Base-by-base conservation (phyloP, 2,113 vertebrate species). In the Pholis gunnellus region DNA sequence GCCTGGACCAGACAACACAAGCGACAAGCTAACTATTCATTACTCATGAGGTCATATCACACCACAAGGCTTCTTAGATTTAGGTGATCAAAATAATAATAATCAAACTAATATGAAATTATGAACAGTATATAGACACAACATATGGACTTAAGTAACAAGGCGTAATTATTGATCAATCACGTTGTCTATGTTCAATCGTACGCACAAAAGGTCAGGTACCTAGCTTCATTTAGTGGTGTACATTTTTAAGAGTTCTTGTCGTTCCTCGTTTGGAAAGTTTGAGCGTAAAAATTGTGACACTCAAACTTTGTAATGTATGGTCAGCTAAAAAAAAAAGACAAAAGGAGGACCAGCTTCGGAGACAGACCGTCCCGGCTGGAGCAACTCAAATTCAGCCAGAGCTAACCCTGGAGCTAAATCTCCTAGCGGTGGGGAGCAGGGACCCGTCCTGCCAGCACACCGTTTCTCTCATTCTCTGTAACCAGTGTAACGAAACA, bases 1-100 rank as follows among this genome's bases (percentile, higher is more conserved):
- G 52, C 59, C n/a, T 46, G 57, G 86, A 83, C 89, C 87, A 89
- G 75, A 60, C n/a, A n/a, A n/a, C n/a, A n/a, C n/a, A n/a, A n/a
- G n/a, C n/a, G n/a, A n/a, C n/a, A n/a, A n/a, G 34, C 57, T 17
- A 59, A 54, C 74, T 34, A 38, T 4, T 72, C 44, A 67, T 18
- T 18, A 66, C 20, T 38, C 11, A 22, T 40, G 3, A 64, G 2
- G 14, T 48, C 46, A 71, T 8, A 44, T 22, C 22, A 36, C 15
- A 76, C 18, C 0, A 34, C 31, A 63, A 54, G n/a, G 3, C 15
- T 2, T 29, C 2, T 56, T 3, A 50, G 15, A 71, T 20, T 11
- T 46, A 65, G 29, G 38, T 60, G 31, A 31, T 34, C 15, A 38
- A 25, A 44, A 31, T 64, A 18, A 46, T 17, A 50, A 48, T 9